Conservation (phyloP, 1,140 invertebrate species). For the Gyrodactylus salaris region DNA sequence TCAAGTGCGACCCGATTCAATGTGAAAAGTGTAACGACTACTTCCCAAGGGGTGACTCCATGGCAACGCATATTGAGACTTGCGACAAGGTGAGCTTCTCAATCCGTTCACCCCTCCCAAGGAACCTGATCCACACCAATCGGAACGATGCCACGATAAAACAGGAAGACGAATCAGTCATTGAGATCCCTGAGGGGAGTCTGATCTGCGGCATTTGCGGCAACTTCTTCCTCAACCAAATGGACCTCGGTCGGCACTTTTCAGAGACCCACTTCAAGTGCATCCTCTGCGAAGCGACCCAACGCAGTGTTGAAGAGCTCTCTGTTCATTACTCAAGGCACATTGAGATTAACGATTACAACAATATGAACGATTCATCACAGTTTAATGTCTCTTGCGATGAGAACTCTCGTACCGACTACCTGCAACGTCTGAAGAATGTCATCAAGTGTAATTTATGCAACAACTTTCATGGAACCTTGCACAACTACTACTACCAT, state of each 20-base stretch:
- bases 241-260: not conserved
- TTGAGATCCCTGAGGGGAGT: not conserved
- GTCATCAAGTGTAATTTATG: slow-evolving; percentile 5
- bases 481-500: slow-evolving; percentile 2
- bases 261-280: not conserved
- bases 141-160: not conserved
- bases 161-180: not conserved
- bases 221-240: not conserved
- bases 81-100: slow-evolving; percentile 4
- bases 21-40: slow-evolving; percentile 6
- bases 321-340: not conserved
- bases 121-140: no score
- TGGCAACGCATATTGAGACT: not conserved
- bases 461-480: slow-evolving; percentile 3
- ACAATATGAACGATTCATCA: not conserved
- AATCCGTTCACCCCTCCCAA: not conserved
- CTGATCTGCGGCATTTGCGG: slow-evolving; percentile 7
- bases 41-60: not conserved
- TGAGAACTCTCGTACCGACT: not conserved
- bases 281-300: not conserved
- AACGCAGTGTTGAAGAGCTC: not conserved
- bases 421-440: not conserved
- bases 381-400: not conserved
- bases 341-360: not conserved
- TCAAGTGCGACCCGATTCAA: not conserved